Percentiles rank a stretch among this genome's conserved stretches.
phyloP scores from a whole-genome alignment of 2,113 vertebrate species.

The Caracal caracal region DNA sequence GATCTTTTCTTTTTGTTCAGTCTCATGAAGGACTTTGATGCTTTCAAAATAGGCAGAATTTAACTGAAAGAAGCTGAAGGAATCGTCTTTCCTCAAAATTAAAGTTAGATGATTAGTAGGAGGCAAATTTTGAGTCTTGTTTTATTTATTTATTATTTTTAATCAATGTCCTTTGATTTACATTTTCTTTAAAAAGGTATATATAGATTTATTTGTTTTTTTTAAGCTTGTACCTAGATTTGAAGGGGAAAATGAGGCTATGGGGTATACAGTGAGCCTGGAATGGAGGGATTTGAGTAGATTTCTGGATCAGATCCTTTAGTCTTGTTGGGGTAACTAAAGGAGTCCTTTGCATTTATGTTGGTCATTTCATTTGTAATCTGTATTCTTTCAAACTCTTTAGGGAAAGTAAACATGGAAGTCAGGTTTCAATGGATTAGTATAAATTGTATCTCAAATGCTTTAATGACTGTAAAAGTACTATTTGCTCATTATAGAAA shows the following conservation, averaged over 20 bases:
- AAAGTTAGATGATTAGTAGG: not conserved
- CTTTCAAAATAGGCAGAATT: not conserved
- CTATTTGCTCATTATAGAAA: slow-evolving; percentile 2
- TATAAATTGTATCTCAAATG: not conserved
- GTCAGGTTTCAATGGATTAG: slow-evolving; percentile 24
- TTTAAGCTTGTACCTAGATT: not conserved
- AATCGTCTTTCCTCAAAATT: not conserved
- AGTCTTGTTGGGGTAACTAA: not conserved
- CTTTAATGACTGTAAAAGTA: slow-evolving; percentile 26
- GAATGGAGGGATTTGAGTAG: not conserved
- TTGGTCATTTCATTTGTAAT: not conserved
- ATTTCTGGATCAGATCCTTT: not conserved
- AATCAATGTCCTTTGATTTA: not conserved
- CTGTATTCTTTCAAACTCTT: not conserved
- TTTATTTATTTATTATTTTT: not conserved
- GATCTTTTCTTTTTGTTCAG: not conserved
- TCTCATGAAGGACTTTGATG: not conserved
- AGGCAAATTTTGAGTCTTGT: not conserved
- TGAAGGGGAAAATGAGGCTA: not conserved
- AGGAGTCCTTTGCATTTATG: not conserved
- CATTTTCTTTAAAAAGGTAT: not conserved
- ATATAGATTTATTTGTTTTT: not conserved
- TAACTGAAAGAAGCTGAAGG: not conserved
- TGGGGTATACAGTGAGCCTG: not conserved
- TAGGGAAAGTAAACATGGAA: slow-evolving; percentile 32